Percentiles rank a stretch among this genome's conserved stretches.
phyloP scores from a whole-genome alignment of 2,113 vertebrate genomes.

The Ia io region DNA sequence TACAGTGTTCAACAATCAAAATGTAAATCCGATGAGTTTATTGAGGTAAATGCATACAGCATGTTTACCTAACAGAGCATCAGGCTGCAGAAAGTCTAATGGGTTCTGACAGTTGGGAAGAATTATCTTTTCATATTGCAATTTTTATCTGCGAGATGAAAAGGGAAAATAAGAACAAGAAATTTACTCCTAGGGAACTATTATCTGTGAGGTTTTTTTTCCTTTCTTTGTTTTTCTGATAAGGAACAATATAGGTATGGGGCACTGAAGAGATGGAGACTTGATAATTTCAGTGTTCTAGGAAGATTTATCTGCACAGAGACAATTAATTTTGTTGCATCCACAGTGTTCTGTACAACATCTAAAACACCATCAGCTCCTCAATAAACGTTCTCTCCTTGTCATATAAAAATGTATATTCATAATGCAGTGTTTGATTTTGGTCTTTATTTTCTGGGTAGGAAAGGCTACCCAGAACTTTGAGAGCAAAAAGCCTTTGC shows the following conservation, averaged over 20 bases:
- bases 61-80: constrained; percentile 76
- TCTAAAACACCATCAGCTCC: constrained; percentile 46
- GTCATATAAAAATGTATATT: not conserved
- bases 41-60: constrained; percentile 54
- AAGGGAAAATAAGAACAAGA: constrained; percentile 50
- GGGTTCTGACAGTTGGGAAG: constrained; percentile 62
- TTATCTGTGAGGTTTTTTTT: constrained; percentile 14
- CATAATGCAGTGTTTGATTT: not conserved
- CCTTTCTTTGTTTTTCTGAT: not conserved
- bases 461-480: not conserved
- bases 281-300: constrained; percentile 58
- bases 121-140: constrained; percentile 71
- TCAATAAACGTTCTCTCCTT: not conserved
- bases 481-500: not conserved
- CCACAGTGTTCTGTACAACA: constrained; percentile 47
- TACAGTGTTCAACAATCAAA: constrained; percentile 76
- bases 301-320: constrained; percentile 58
- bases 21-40: constrained; percentile 75
- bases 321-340: constrained; percentile 62
- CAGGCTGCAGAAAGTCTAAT: constrained; percentile 66
- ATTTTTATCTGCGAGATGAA: constrained; percentile 65
- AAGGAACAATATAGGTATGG: constrained; percentile 45
- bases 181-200: constrained; percentile 60
- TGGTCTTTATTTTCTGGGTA: not conserved
- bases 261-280: constrained; percentile 39